Percentiles rank a stretch among this genome's conserved stretches.
phyloP scores from a whole-genome alignment of 2,888 invertebrate genomes.

The Cosmopolites sordidus region DNA sequence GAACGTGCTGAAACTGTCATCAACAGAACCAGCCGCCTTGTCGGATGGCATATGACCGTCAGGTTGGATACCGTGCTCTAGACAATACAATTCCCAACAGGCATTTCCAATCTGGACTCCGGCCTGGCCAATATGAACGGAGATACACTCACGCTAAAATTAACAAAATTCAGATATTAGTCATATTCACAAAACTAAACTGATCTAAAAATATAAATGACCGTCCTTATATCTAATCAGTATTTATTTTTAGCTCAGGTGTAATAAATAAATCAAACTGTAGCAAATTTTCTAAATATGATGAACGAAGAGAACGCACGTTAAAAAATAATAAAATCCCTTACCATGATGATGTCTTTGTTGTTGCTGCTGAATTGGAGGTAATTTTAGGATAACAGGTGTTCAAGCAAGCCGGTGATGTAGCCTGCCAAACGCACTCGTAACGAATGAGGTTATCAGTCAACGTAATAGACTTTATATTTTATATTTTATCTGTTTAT shows the following conservation, averaged over 20 bases:
- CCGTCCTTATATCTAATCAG: too few relatives aligned
- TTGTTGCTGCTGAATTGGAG: neutral
- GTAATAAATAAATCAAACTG: too few relatives aligned
- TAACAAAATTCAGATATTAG: too few relatives aligned
- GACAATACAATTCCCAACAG: conserved; percentile 82
- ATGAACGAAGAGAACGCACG: neutral
- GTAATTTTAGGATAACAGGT: conserved; percentile 1
- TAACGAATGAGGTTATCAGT: conserved; percentile 1
- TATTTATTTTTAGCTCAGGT: too few relatives aligned
- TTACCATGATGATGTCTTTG: neutral
- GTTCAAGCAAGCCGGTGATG: conserved; percentile 1
- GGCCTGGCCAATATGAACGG: conserved; percentile 71
- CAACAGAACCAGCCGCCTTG: conserved; percentile 71
- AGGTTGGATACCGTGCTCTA: conserved; percentile 85
- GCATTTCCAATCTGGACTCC: conserved; percentile 86
- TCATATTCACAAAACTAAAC: too few relatives aligned
- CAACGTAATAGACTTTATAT: neutral
- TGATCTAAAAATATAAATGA: too few relatives aligned
- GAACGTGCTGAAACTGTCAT: conserved; percentile 92
- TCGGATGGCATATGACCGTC: conserved; percentile 80
- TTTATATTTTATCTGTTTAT: conserved; percentile 1
- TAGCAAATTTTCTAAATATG: too few relatives aligned
- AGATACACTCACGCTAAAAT: conserved; percentile 69
- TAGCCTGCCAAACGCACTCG: neutral
- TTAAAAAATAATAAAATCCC: neutral